These are phyloP conservation scores for Enteromius argenteus DNA, from an alignment of 2,797 vertebrate genomes.

Conservation along the genomic window DNA sequence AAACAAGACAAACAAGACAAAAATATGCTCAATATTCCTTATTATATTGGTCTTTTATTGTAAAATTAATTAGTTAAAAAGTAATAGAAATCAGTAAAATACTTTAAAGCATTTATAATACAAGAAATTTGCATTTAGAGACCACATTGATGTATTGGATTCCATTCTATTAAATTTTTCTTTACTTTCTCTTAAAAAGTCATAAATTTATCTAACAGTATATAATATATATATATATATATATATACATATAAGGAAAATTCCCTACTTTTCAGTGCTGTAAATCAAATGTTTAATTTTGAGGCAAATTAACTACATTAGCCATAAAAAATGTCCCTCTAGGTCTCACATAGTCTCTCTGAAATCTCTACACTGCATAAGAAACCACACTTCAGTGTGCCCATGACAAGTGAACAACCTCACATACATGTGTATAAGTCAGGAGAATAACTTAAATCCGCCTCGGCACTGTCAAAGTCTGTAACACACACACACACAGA, in stretches of 20 bases:
- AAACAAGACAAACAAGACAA: too few relatives aligned
- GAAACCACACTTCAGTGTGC: background rate
- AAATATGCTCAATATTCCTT: too few relatives aligned
- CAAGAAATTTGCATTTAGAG: too few relatives aligned
- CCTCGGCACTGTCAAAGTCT: conserved; percentile 2
- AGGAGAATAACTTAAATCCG: conserved; percentile 4
- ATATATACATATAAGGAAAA: background rate
- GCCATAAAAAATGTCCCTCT: background rate
- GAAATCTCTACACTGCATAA: background rate
- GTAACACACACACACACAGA: conserved; percentile 1
- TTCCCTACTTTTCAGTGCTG: background rate
- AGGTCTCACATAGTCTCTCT: background rate
- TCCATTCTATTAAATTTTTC: too few relatives aligned
- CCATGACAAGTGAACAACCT: background rate
- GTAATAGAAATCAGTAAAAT: too few relatives aligned
- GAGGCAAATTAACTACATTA: background rate
- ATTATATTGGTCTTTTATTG: too few relatives aligned
- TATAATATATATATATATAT: too few relatives aligned
- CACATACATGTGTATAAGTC: background rate
- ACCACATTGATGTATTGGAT: too few relatives aligned
- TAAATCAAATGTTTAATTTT: background rate
- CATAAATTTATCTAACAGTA: too few relatives aligned
- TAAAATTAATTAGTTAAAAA: too few relatives aligned
- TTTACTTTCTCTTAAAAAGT: too few relatives aligned
- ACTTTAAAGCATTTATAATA: too few relatives aligned